Base-by-base conservation (phyloP, 2,888 invertebrate genomes). In the Electrophaes corylata region DNA sequence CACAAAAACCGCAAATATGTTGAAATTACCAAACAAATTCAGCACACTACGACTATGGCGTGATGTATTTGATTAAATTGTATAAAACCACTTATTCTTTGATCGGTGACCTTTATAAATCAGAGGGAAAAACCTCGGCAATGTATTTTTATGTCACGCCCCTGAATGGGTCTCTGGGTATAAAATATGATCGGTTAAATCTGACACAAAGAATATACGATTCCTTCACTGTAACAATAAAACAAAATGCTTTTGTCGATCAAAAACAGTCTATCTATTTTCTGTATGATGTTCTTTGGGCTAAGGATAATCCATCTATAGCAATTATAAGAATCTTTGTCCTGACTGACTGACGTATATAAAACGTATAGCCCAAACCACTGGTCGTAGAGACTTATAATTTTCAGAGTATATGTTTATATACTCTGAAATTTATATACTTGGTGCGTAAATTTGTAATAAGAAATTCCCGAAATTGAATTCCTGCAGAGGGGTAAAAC, bases 121-220 rank as follows among this genome's bases (percentile, higher is more conserved):
- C 81, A 79, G 64, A 65, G 67, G 59, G 63, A 57, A 69, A 67
- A 67, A 71, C 66, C 69, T 70, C 64, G 46, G 63, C 70, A 65
- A 76, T 74, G 72, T 82, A 78, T 81, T 81, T 81, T 75, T 75
- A 76, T 75, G 78, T 77, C 76, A 69, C 73, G 71, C 67, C 71
- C 70, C 66, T 69, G 71, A 67, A 74, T 73, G 69, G 76, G 70
- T 64, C 65, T 64, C 65, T 66, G 65, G 59, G 72, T 68, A 72
- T 81, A 79, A 81, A 78, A 81, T 81, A 81, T 81, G 76, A 79
- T 76, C 73, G 71, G 73, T 76, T 75, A 79, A 76, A 80, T 73
- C 76, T 70, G 76, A 76, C 79, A 69, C 69, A 72, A 74, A 66
- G 70, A 76, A 78, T 75, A 78, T 76, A 75, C 67, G 70, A 71